phyloP scores from a whole-genome alignment of 2,113 vertebrate genomes.

The Megaceryle maxima region DNA sequence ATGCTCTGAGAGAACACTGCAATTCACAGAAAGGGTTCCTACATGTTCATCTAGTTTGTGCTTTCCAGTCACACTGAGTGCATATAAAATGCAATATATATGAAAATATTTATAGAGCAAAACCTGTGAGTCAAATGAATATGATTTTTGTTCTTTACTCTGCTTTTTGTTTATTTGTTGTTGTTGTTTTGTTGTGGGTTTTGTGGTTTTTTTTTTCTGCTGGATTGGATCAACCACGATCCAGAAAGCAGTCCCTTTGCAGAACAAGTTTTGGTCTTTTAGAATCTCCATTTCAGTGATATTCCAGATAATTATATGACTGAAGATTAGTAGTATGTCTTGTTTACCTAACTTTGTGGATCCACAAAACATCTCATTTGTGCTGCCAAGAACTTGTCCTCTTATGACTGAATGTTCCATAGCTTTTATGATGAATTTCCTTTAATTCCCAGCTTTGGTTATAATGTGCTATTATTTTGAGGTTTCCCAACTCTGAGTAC shows the following conservation, averaged over 20 bases:
- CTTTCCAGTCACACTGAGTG: not conserved
- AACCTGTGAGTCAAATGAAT: not conserved
- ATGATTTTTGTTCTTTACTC: not conserved
- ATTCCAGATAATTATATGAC: not conserved
- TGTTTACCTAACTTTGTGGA: not conserved
- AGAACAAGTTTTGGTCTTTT: not conserved
- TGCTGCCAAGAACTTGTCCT: not conserved
- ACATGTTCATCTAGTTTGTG: not conserved
- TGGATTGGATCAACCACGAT: not conserved
- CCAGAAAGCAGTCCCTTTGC: not conserved
- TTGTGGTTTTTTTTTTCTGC: not conserved
- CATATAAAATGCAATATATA: not conserved
- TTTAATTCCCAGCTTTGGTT: not conserved
- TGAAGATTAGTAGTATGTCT: not conserved
- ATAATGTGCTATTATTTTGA: not conserved
- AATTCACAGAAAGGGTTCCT: not conserved
- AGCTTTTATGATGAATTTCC: not conserved
- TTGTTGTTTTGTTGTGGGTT: too few relatives aligned
- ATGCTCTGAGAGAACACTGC: not conserved
- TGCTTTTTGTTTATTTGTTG: not conserved
- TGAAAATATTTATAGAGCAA: not conserved
- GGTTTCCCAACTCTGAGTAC: not conserved
- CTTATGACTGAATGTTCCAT: not conserved
- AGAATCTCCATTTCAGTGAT: not conserved
- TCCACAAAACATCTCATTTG: not conserved